Conservation (phyloP, 2,888 invertebrate species). For the Maniola hyperantus region DNA sequence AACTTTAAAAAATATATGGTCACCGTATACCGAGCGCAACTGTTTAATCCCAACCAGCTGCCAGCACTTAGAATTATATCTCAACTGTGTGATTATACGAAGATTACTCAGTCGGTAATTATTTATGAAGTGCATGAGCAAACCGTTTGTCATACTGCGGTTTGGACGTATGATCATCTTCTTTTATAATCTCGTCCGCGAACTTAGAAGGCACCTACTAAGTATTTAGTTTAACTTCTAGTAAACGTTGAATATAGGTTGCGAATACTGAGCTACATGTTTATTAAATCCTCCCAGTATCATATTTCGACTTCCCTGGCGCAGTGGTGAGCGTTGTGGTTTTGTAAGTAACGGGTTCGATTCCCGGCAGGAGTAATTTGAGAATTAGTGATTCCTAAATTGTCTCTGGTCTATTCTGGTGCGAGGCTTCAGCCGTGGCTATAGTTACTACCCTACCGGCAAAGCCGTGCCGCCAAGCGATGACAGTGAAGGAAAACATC, state of each 20-base stretch:
- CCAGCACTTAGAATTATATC: conserved; percentile 26
- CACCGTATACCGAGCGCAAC: conserved; percentile 14
- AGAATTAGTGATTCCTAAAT: not conserved
- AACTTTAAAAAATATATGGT: too few relatives aligned
- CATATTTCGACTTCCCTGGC: not conserved
- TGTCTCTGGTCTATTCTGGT: too few relatives aligned
- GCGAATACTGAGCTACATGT: not conserved
- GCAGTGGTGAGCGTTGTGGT: not conserved
- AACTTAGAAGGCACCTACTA: not conserved
- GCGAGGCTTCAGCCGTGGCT: too few relatives aligned
- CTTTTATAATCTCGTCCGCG: conserved; percentile 1
- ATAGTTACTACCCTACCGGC: too few relatives aligned
- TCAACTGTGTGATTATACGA: conserved; percentile 28
- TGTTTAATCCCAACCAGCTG: conserved; percentile 28
- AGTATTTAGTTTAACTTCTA: not conserved
- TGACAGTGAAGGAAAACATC: too few relatives aligned
- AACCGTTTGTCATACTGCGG: conserved; percentile 15
- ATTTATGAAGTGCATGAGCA: conserved; percentile 23
- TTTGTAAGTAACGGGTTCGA: not conserved
- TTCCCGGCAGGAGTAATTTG: not conserved
- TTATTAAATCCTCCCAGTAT: too few relatives aligned
- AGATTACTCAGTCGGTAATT: conserved; percentile 27
- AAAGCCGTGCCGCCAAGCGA: too few relatives aligned
- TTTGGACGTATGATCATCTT: not conserved
- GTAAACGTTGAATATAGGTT: not conserved